Evolutionary conservation across 2,113 vertebrate genomes (phyloP), one percentile per base, ranked within the genome.

Genomic region (Symphodus melops): DNA sequence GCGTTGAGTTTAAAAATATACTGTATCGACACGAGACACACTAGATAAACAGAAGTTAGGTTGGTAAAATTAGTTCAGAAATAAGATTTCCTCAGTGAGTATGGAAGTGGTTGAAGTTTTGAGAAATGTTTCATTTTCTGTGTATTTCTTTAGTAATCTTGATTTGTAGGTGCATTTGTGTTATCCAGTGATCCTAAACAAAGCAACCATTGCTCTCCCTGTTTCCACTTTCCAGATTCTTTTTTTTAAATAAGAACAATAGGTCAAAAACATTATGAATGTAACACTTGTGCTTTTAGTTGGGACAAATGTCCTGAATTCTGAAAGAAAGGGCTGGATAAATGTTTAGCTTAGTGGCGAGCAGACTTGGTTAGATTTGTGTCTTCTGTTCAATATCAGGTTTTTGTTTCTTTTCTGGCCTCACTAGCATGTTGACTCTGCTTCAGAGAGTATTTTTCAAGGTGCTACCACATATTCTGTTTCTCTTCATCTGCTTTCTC

Each of bases 1-100:
- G 48, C 63, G 62, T 74, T 71, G 39, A 52, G 68, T 84, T 80
- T 78, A 69, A 77, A 77, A 80, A 85, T 73, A 72, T 73, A 75
- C 64, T 44, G 21, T 75, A 58, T 52, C 21, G 54, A 21, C 20
- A 72, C 19, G 17, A 9, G 12, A 44, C 12, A 36, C 36, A 49
- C n/a, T 71, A 25, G n/a, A 59, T 51, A 25, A 68, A 63, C 1
- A 44, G 60, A 82, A 46, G 61, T 69, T 39, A 21, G 28, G 53
- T 64, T 74, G 51, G 12, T 41, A 28, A 28, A 55, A 36, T 52
- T 13, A 60, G 39, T 44, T 73, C 21, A 79, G 33, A 72, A 20
- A 21, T 67, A 42, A 41, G 42, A 59, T 37, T 66, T 48, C 11
- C 58, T 12, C 5, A n/a, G 28, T 25, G 25, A 16, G 5, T 56